Conservation (phyloP, 2,797 vertebrate genomes). For the Peromyscus nudipes region DNA sequence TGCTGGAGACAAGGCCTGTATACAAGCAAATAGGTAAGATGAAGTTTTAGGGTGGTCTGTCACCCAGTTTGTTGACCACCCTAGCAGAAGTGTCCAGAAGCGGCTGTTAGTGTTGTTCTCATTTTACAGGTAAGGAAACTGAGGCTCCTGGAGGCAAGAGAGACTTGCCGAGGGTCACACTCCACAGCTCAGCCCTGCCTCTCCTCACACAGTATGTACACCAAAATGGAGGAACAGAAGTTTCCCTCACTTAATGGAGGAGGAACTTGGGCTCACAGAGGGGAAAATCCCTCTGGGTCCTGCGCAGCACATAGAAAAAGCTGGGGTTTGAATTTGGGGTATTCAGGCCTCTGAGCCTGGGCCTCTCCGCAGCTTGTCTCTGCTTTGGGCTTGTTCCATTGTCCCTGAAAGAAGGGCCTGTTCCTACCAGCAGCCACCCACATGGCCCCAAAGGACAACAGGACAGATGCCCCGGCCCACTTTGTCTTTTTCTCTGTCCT, state of each 20-base stretch:
- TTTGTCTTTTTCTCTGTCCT: slow-evolving; percentile 63
- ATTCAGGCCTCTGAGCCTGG: not conserved
- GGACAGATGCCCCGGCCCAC: slow-evolving; percentile 83
- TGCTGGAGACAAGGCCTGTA: not conserved
- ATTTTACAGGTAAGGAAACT: not conserved
- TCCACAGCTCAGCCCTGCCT: not conserved
- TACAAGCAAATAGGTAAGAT: not conserved
- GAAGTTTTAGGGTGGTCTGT: not conserved
- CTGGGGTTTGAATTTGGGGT: not conserved
- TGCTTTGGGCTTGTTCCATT: not conserved
- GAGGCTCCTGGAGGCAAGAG: not conserved
- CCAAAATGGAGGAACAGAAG: not conserved
- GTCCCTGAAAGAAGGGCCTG: slow-evolving; percentile 63
- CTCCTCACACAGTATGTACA: too few relatives aligned
- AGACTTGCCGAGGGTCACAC: not conserved
- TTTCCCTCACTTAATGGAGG: not conserved
- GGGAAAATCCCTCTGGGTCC: not conserved
- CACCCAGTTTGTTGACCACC: not conserved
- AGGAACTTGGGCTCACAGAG: not conserved
- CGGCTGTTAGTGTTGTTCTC: too few relatives aligned
- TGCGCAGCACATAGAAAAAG: not conserved
- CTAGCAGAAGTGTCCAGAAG: not conserved
- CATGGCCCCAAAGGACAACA: slow-evolving; percentile 62
- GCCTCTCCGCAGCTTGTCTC: not conserved
- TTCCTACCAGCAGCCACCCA: slow-evolving; percentile 73